phyloP scores from a whole-genome alignment of 2,797 vertebrate species.

The Tokudaia tokunoshimensis region DNA sequence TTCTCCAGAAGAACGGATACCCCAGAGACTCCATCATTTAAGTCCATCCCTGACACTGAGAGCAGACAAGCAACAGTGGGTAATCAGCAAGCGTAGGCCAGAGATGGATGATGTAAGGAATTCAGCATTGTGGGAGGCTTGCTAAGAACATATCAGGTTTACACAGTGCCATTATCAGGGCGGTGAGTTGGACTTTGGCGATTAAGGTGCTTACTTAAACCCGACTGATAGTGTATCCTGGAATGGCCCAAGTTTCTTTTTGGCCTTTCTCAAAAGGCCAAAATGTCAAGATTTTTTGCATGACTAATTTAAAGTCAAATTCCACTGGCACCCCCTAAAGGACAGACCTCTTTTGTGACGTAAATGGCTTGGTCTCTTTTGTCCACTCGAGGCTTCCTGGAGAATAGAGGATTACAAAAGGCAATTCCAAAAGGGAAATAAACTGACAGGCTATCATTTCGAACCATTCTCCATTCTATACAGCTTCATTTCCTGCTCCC shows the following conservation, averaged over 20 bases:
- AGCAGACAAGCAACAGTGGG: background rate
- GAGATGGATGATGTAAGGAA: background rate
- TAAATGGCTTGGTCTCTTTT: slow-evolving; percentile 40
- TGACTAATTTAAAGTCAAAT: slow-evolving; percentile 37
- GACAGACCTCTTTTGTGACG: slow-evolving; percentile 17
- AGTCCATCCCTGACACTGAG: background rate
- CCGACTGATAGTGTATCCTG: slow-evolving; percentile 59
- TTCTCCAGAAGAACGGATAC: background rate
- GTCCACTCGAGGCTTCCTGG: slow-evolving; percentile 55
- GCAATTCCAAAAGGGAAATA: slow-evolving; percentile 71
- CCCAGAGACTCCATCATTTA: background rate
- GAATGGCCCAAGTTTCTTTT: slow-evolving; percentile 61
- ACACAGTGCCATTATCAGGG: slow-evolving; percentile 66
- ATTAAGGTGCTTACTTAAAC: slow-evolving; percentile 53
- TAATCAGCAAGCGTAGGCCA: background rate
- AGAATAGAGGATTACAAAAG: slow-evolving; percentile 66
- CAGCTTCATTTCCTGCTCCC: slow-evolving; percentile 15
- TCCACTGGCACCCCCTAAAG: slow-evolving; percentile 17
- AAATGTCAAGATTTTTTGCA: slow-evolving; percentile 44
- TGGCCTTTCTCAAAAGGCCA: slow-evolving; percentile 46
- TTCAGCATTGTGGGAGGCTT: slow-evolving; percentile 27
- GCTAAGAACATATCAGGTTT: slow-evolving; percentile 61
- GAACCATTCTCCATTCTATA: slow-evolving; percentile 68
- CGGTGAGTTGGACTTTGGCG: slow-evolving; percentile 57
- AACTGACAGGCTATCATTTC: slow-evolving; percentile 56